A percentile compares a stretch with the other conserved stretches of the same genome.
Evolutionary conservation across 1,140 invertebrate genomes (phyloP).

Genomic region (Harlomillsia oculata): DNA sequence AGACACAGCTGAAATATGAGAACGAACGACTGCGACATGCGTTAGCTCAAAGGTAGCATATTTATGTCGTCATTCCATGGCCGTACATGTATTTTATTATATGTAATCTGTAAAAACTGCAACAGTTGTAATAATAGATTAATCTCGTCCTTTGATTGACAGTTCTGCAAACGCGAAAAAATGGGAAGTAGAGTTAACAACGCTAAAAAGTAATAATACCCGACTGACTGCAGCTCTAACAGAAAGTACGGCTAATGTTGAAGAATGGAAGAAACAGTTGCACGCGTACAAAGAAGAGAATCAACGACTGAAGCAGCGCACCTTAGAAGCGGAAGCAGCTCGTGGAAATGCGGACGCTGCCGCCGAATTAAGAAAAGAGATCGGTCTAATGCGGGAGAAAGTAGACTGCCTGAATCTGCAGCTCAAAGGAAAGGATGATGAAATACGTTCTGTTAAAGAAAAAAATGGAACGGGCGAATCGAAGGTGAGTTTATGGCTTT

Average conservation of each 20-base stretch:
- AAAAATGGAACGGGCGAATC: conserved; percentile 18
- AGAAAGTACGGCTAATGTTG: conserved; percentile 94
- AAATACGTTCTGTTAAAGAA: conserved; percentile 43
- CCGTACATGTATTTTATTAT: not conserved
- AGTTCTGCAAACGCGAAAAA: conserved; percentile 96
- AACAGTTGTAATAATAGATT: not conserved
- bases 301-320: conserved; percentile 68
- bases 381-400: conserved; percentile 55
- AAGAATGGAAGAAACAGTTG: conserved; percentile 94
- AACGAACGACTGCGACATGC: conserved; percentile 92
- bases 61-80: not conserved
- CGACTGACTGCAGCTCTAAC: conserved; percentile 88
- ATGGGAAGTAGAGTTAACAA: conserved; percentile 94
- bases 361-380: conserved; percentile 49
- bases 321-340: conserved; percentile 60
- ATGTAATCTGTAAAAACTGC: not conserved
- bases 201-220: conserved; percentile 91
- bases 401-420: conserved; percentile 60
- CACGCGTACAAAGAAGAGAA: conserved; percentile 95
- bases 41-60: conserved; percentile 75
- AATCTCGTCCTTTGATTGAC: conserved; percentile 35
- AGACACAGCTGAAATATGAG: conserved; percentile 91
- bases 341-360: conserved; percentile 49
- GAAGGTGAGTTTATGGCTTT: conserved; percentile 14
- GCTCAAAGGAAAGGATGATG: conserved; percentile 65